Evolutionary conservation across 2,113 vertebrate species (phyloP).

Genomic region (Hystrix brachyura): DNA sequence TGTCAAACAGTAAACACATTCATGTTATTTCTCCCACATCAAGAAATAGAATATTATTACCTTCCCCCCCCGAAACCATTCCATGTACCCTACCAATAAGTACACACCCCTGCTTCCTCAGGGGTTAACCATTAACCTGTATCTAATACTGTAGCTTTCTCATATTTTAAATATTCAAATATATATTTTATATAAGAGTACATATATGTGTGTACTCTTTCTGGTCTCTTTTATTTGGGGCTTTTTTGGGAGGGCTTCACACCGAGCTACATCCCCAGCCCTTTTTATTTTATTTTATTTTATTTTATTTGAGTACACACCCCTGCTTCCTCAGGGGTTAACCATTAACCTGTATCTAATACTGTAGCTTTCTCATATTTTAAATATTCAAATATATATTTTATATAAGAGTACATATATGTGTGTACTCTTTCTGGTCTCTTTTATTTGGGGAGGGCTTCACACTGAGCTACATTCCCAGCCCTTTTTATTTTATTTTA

Average conservation of each 20-base stretch:
- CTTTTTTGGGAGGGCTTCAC: background rate
- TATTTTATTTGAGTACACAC: background rate
- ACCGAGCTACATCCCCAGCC: background rate
- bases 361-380: background rate
- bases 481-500: background rate
- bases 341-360: background rate
- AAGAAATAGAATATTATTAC: background rate
- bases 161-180: conserved; percentile 5
- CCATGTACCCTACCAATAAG: background rate
- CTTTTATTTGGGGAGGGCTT: background rate
- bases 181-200: background rate
- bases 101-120: background rate
- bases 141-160: background rate
- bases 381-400: background rate
- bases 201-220: background rate
- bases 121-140: background rate
- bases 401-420: background rate
- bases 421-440: background rate
- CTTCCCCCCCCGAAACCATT: background rate
- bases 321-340: background rate
- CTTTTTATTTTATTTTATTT: background rate
- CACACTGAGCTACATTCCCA: background rate
- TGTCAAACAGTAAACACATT: background rate
- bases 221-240: too few species aligned
- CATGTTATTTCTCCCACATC: background rate